Conservation (phyloP, 2,888 invertebrate genomes). For the Drosophila quinaria region DNA sequence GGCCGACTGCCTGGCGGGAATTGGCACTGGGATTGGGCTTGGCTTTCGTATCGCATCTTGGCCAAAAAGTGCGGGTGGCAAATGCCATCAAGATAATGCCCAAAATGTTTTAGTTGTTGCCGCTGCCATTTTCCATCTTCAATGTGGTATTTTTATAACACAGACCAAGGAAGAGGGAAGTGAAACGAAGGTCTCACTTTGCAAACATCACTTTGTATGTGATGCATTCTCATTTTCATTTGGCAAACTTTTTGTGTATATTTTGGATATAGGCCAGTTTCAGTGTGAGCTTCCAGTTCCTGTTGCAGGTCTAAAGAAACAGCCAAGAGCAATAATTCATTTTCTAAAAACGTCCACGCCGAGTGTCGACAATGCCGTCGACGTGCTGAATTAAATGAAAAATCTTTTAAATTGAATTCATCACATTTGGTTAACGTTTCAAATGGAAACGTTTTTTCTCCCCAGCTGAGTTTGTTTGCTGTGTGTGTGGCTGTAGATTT, state of each 20-base stretch:
- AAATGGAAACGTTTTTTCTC: conserved; percentile 45
- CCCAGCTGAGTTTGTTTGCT: conserved; percentile 12
- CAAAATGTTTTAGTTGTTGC: conserved; percentile 53
- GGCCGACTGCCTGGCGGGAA: conserved; percentile 51
- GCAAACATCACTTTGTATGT: conserved; percentile 57
- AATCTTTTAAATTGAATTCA: conserved; percentile 69
- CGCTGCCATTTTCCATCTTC: conserved; percentile 47
- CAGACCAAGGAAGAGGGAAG: background rate
- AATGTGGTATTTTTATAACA: conserved; percentile 66
- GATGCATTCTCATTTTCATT: conserved; percentile 46
- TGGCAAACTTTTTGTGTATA: conserved; percentile 24
- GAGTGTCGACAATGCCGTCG: conserved; percentile 23
- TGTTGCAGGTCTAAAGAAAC: conserved; percentile 32
- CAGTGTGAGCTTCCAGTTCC: conserved; percentile 9
- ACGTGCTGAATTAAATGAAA: conserved; percentile 69
- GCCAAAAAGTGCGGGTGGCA: conserved; percentile 58
- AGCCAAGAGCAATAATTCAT: conserved; percentile 74
- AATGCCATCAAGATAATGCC: conserved; percentile 70
- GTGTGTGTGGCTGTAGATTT: conserved; percentile 38
- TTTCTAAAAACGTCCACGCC: conserved; percentile 46
- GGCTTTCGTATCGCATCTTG: conserved; percentile 29
- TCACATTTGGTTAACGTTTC: conserved; percentile 62
- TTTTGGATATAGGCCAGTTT: conserved; percentile 30
- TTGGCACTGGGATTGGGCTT: conserved; percentile 48
- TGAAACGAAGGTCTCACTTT: conserved; percentile 17